Percentiles rank a stretch among this genome's conserved stretches.
Conservation (phyloP, 2,888 invertebrate genomes). For the Scaptomyza polygonia region DNA sequence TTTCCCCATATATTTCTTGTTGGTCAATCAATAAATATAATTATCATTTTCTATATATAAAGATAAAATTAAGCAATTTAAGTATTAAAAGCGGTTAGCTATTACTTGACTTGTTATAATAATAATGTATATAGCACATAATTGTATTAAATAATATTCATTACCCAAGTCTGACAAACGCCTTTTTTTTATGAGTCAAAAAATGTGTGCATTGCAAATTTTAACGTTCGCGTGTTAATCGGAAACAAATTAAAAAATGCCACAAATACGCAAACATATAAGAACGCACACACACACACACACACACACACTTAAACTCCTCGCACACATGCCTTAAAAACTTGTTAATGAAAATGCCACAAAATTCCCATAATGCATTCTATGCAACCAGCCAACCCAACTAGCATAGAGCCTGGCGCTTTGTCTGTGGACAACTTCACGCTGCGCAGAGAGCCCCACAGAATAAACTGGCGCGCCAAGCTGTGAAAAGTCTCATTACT, state of each 20-base stretch:
- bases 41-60: background rate
- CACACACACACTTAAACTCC: slow-evolving; percentile 17
- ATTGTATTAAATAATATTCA: slow-evolving; percentile 16
- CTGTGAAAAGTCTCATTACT: slow-evolving; percentile 81
- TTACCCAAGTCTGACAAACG: slow-evolving; percentile 28
- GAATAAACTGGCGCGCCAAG: slow-evolving; percentile 63
- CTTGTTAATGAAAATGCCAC: slow-evolving; percentile 82
- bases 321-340: slow-evolving; percentile 24
- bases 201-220: slow-evolving; percentile 42
- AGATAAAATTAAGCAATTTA: background rate
- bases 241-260: slow-evolving; percentile 75
- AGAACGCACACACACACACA: slow-evolving; percentile 15
- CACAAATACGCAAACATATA: slow-evolving; percentile 45
- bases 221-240: slow-evolving; percentile 70
- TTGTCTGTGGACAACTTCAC: slow-evolving; percentile 65
- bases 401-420: slow-evolving; percentile 21
- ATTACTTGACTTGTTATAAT: slow-evolving; percentile 7
- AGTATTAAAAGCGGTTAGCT: slow-evolving; percentile 12
- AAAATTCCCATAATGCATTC: slow-evolving; percentile 81
- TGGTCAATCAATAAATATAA: background rate
- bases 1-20: background rate
- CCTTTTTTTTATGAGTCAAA: slow-evolving; percentile 29
- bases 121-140: background rate
- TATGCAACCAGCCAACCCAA: slow-evolving; percentile 22
- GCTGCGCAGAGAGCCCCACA: slow-evolving; percentile 51